These are phyloP conservation scores for Drosophila ezoana DNA, from an alignment of 2,888 invertebrate species.

Conservation along the genomic window DNA sequence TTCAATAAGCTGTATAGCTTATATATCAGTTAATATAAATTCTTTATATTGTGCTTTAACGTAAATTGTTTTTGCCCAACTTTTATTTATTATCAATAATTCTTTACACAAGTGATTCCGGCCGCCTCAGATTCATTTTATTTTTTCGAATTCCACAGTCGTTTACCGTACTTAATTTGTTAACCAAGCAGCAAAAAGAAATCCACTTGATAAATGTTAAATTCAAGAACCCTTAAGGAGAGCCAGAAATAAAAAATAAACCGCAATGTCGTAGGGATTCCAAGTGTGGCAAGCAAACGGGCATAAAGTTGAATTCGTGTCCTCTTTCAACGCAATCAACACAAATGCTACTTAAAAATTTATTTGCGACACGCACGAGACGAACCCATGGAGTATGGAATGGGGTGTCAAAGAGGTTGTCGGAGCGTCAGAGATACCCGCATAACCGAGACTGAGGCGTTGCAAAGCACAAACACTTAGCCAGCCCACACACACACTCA, in stretches of 20 bases:
- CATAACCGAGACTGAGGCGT: conserved; percentile 65
- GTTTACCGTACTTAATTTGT: conserved; percentile 68
- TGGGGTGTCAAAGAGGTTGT: conserved; percentile 2
- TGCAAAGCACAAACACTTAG: conserved; percentile 71
- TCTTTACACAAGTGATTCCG: conserved; percentile 6
- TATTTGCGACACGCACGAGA: conserved; percentile 77
- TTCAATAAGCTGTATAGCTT: not conserved
- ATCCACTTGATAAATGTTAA: conserved; percentile 71
- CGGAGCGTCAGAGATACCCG: conserved; percentile 50
- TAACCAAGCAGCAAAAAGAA: conserved; percentile 65
- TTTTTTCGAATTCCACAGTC: conserved; percentile 35
- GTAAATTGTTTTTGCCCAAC: not conserved
- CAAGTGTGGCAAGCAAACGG: conserved; percentile 34
- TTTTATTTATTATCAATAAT: conserved; percentile 20
- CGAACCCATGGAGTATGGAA: conserved; percentile 27
- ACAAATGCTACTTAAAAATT: conserved; percentile 82
- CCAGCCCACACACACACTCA: conserved; percentile 31
- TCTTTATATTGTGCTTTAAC: not conserved
- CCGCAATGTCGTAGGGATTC: conserved; percentile 26
- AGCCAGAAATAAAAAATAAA: conserved; percentile 7
- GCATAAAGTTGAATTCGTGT: conserved; percentile 63
- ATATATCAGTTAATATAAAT: conserved; percentile 1
- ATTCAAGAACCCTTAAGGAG: conserved; percentile 58
- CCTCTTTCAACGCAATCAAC: conserved; percentile 80
- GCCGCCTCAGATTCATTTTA: conserved; percentile 1